Evolutionary conservation across 1,140 invertebrate species (phyloP), one percentile per base, ranked within the genome.

Genomic region (Drosophila lacteicornis): DNA sequence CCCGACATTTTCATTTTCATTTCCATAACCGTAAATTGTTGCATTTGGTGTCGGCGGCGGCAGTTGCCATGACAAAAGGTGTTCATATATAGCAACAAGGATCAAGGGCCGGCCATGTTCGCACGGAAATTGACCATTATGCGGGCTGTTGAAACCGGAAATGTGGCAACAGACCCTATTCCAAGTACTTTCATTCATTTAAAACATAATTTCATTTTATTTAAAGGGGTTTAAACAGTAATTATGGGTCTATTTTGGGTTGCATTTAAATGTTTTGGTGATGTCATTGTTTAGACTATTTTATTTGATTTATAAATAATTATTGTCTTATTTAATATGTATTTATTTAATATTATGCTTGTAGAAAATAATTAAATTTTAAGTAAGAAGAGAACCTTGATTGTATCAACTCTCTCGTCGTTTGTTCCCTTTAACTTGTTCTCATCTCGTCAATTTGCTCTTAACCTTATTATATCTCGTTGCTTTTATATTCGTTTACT

Each of bases 11-110:
- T 60, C 53, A 55, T 36, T 36, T 36, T 36, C 69, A 76, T 84
- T 84, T 88, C 84, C 84, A 90, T 87, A 87, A 88, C 73, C 76
- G 80, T 71, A 80, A 87, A 87, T 77, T 77, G 79, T 67, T 42
- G 66, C 58, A 63, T 68, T 68, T 43, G 33, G 53, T 19, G 13
- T 25, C 0, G 7, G 33, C 25, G 25, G 25, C 25, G 33, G 43
- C 36, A 40, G 25, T 33, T n/a, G n/a, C 69, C 27, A 57, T 40
- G 51, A 59, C 53, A 73, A 73, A 51, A 71, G 66, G 47, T 51
- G 62, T 55, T 50, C 47, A 33, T 66, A 45, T 45, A 42, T 42
- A 45, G 12, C 11, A 45, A 36, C 27, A 15, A 33, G 67, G 38
- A 67, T 69, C 47, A 68, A 25, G 46, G 11, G 12, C 46, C 36